Conservation (phyloP, 2,888 invertebrate species). For the Gryllus longicercus region DNA sequence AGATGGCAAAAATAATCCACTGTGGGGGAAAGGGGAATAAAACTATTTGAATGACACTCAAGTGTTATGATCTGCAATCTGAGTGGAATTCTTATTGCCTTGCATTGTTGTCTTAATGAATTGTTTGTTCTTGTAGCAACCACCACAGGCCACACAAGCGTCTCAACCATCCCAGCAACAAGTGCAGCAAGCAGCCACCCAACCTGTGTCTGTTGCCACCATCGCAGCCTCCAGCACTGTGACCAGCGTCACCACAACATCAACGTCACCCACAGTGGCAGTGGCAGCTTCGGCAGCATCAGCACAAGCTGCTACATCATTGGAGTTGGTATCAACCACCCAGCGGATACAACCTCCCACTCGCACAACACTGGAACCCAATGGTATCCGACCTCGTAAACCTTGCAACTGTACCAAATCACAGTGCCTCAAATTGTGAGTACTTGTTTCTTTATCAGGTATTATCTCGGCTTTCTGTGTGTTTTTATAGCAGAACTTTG, state of each 20-base stretch:
- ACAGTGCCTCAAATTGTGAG: slow-evolving; percentile 83
- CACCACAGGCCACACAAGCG: neutral
- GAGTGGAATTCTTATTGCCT: too few species aligned
- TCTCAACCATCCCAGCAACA: neutral
- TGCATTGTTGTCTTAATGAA: too few species aligned
- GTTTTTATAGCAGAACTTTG: too few species aligned
- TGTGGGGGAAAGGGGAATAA: too few species aligned
- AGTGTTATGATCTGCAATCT: too few species aligned
- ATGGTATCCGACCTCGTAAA: slow-evolving; percentile 70
- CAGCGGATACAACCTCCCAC: slow-evolving; percentile 19
- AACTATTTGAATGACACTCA: too few species aligned
- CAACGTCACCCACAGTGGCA: neutral
- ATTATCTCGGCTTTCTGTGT: too few species aligned
- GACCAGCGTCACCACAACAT: neutral
- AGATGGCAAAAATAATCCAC: too few species aligned
- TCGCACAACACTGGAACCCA: slow-evolving; percentile 47
- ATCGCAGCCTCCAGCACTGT: neutral
- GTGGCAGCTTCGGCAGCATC: neutral
- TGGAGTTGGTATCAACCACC: neutral
- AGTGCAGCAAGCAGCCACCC: neutral
- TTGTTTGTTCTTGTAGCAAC: too few species aligned
- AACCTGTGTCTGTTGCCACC: neutral
- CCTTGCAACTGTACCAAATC: slow-evolving; percentile 99
- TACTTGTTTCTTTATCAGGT: neutral
- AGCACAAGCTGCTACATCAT: neutral